These are phyloP conservation scores for Urocyon cinereoargenteus DNA, from an alignment of 2,797 vertebrate genomes.

Conservation along the genomic window DNA sequence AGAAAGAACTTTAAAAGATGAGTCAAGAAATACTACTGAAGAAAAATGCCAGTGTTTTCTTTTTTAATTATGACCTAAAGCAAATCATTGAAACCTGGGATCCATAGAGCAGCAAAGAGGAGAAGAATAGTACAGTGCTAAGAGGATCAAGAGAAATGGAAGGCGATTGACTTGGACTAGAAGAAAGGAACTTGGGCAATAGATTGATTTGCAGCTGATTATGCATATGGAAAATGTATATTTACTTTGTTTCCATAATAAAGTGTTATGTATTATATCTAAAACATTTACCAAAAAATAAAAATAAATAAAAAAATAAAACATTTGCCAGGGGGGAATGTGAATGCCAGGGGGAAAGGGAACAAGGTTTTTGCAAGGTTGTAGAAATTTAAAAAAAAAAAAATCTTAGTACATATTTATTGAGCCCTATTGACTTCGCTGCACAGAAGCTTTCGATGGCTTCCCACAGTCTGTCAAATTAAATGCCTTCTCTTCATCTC, in stretches of 20 bases:
- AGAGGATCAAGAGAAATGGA: not conserved
- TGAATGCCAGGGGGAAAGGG: not conserved
- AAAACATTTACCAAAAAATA: not conserved
- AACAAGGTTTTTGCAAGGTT: not conserved
- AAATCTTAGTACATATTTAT: slow-evolving; percentile 21
- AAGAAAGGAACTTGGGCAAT: not conserved
- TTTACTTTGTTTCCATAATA: not conserved
- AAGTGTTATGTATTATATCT: not conserved
- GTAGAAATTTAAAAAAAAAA: not conserved
- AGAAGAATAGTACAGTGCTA: not conserved
- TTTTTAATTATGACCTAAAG: slow-evolving; percentile 65
- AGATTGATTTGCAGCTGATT: not conserved
- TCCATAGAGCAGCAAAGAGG: not conserved
- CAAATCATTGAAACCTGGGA: not conserved
- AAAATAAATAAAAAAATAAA: too few relatives aligned
- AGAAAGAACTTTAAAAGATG: slow-evolving; percentile 68
- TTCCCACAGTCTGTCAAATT: not conserved
- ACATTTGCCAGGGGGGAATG: too few relatives aligned
- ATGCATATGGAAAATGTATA: not conserved
- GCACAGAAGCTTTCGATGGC: not conserved
- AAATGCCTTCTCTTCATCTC: not conserved
- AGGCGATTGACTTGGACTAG: not conserved
- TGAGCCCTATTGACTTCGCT: not conserved
- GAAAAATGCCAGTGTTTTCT: slow-evolving; percentile 8
- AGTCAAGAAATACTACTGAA: slow-evolving; percentile 46